Base-by-base conservation (phyloP, 92 coral and sea anemone genomes). In the Palythoa heliodiscus region DNA sequence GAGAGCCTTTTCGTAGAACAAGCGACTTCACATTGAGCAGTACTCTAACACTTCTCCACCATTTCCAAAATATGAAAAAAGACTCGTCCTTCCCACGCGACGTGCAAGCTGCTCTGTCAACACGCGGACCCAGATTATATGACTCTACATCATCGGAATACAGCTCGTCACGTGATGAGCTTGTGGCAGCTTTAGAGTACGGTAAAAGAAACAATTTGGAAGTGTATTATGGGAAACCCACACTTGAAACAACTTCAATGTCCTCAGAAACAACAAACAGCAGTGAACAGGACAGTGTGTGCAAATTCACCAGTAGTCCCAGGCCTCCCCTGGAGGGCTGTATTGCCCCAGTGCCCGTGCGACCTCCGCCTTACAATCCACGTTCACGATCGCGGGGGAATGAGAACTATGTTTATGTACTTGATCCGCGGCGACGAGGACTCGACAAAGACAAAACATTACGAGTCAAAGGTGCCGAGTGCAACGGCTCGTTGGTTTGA, bases 91-190 rank as follows among this genome's bases (percentile, higher is more conserved):
- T 88, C 77, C 98, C 93, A 40, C 89, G 89, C 12, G 95, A 90
- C 84, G 80, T 91, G 70, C 92, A 92, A 67, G 88, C 83, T 54
- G 82, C 88, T 29, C 66, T 93, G 25, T 82, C 88, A 24, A 86
- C 93, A 66, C 95, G 99, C 43, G 98, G 93, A 20, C 93, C 95
- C 47, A 93, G 98, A 39, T 95, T 97, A 10, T 97, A 97, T 78
- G 99, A 97, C 85, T 97, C 99, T 22, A 95, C 99, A 54, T 97
- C 99, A 13, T 97, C 99, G 7, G 99, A 97, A 71, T 97, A 93
- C 81, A 97, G 99, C 84, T 97, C 99, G 57, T 97, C 99, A 90
- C 99, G 99, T 90, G 99, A 97, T 67, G 99, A 97, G 75, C 95
- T 97, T 29, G 89, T 93, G 70, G 86, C 98, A 58, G 99, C 99